Percentiles rank a stretch among this genome's conserved stretches.
Evolutionary conservation across 2,113 vertebrate genomes (phyloP).

Genomic region (Columbina picui): DNA sequence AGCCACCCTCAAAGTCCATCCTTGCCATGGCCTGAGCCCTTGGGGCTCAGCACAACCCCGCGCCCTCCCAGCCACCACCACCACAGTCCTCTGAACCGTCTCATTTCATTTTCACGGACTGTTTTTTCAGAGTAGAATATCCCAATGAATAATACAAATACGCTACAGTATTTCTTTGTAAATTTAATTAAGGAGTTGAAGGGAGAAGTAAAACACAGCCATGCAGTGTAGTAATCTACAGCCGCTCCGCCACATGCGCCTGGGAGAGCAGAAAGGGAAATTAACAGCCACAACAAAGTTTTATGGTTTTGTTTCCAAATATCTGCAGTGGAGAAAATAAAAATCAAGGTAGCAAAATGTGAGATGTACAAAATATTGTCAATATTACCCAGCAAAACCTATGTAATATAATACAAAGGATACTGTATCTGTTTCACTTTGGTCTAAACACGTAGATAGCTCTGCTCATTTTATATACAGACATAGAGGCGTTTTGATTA

Average conservation of each 20-base stretch:
- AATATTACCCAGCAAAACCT: neutral
- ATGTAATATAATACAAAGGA: neutral
- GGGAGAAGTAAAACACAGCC: neutral
- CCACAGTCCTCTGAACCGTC: neutral
- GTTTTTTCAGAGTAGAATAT: neutral
- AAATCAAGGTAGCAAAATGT: neutral
- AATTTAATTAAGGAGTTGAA: conserved; percentile 1
- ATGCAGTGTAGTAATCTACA: neutral
- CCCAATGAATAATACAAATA: neutral
- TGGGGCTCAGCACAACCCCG: neutral
- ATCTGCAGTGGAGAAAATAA: neutral
- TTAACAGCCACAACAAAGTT: neutral
- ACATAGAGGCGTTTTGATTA: neutral
- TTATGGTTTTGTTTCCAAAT: neutral
- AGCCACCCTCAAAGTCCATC: neutral
- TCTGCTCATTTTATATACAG: neutral
- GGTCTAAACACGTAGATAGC: neutral
- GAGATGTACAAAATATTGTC: neutral
- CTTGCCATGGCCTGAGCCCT: neutral
- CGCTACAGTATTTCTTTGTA: neutral
- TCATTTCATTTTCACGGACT: neutral
- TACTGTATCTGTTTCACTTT: neutral
- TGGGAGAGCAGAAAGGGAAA: neutral
- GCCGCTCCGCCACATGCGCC: neutral
- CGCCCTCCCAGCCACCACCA: neutral